Conservation (phyloP, 2,797 vertebrate genomes). For the Alectoris magna region DNA sequence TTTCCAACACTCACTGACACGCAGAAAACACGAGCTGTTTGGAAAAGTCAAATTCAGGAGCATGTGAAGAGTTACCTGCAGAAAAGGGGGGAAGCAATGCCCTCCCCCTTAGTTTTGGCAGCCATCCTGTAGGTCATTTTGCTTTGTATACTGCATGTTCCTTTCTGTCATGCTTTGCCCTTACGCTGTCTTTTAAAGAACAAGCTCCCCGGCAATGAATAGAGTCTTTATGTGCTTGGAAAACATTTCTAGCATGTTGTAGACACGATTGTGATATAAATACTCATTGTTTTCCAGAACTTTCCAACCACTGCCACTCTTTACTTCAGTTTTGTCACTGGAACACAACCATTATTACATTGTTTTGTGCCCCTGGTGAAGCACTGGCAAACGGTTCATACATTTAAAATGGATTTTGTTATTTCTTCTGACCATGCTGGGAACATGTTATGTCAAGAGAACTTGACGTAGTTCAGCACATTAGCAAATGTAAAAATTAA, state of each 20-base stretch:
- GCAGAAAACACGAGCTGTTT: background rate
- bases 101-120: background rate
- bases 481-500: background rate
- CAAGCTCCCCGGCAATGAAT: conserved; percentile 14
- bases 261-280: conserved; percentile 21
- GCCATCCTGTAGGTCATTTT: background rate
- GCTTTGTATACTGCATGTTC: background rate
- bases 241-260: conserved; percentile 21
- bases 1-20: background rate
- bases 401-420: background rate
- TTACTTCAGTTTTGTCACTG: background rate
- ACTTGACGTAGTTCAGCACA: background rate
- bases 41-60: background rate
- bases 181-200: background rate
- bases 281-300: conserved; percentile 1
- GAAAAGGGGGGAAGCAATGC: background rate
- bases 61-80: background rate
- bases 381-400: background rate
- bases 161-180: background rate
- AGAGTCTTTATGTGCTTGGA: background rate
- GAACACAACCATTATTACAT: background rate
- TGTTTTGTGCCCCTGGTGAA: background rate
- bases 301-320: background rate
- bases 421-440: background rate
- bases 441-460: background rate